phyloP scores from a whole-genome alignment of 2,113 vertebrate genomes.

The Eulemur rufifrons region DNA sequence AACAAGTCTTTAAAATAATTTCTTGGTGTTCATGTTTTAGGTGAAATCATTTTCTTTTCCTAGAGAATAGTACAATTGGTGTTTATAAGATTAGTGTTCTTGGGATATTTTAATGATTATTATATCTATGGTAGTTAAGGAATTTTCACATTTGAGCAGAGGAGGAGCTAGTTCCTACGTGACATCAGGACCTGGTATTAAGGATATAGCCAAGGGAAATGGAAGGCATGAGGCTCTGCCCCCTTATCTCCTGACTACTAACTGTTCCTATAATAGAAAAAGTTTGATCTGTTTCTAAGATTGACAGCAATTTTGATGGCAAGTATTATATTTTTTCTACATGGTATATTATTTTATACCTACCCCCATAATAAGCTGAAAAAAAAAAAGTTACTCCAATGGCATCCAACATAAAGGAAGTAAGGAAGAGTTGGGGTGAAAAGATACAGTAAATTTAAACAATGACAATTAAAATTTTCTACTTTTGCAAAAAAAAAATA shows the following conservation, averaged over 20 bases:
- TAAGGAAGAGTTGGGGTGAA: too few relatives aligned
- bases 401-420: background rate
- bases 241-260: background rate
- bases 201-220: background rate
- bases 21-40: background rate
- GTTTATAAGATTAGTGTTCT: background rate
- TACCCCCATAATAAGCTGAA: background rate
- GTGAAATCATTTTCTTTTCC: background rate
- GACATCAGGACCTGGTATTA: fast-evolving
- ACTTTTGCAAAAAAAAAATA: background rate
- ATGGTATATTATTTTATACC: background rate
- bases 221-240: fast-evolving
- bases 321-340: background rate
- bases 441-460: background rate
- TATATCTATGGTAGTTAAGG: background rate
- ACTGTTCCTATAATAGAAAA: background rate
- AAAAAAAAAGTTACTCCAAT: background rate
- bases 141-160: background rate
- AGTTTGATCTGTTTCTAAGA: background rate
- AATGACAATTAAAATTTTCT: background rate
- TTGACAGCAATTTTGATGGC: background rate
- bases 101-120: background rate
- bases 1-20: background rate
- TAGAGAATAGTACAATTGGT: background rate
- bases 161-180: background rate